Conservation (phyloP, 2,797 vertebrate genomes). For the Staurois parvus region DNA sequence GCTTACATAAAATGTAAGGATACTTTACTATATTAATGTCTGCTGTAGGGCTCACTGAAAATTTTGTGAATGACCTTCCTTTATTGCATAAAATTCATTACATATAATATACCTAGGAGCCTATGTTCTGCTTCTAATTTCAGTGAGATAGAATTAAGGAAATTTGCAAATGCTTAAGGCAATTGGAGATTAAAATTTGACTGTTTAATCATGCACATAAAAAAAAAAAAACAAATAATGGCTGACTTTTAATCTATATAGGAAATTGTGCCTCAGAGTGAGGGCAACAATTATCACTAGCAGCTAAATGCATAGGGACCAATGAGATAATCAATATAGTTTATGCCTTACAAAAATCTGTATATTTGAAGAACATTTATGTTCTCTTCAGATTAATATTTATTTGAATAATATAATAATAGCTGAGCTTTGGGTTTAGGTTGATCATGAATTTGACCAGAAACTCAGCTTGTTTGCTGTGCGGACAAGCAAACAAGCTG, state of each 20-base stretch:
- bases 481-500: no score
- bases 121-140: neutral
- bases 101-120: neutral
- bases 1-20: slow-evolving; percentile 20
- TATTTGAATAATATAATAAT: no score
- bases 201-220: slow-evolving; percentile 24
- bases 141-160: neutral
- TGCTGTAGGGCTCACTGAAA: slow-evolving; percentile 29
- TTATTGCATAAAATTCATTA: neutral
- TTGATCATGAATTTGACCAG: no score
- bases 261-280: neutral
- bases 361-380: neutral
- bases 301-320: neutral
- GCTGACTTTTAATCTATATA: neutral
- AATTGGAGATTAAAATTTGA: slow-evolving; percentile 19
- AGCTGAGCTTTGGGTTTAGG: no score
- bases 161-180: slow-evolving; percentile 12
- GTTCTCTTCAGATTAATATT: no score
- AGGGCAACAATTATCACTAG: neutral
- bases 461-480: no score
- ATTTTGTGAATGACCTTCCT: slow-evolving; percentile 24
- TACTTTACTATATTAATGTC: slow-evolving; percentile 50
- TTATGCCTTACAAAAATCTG: neutral
- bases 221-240: neutral
- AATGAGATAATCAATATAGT: slow-evolving; percentile 2